These are phyloP conservation scores for Bostrychus sinensis DNA, from an alignment of 2,113 vertebrate genomes.

Conservation along the genomic window DNA sequence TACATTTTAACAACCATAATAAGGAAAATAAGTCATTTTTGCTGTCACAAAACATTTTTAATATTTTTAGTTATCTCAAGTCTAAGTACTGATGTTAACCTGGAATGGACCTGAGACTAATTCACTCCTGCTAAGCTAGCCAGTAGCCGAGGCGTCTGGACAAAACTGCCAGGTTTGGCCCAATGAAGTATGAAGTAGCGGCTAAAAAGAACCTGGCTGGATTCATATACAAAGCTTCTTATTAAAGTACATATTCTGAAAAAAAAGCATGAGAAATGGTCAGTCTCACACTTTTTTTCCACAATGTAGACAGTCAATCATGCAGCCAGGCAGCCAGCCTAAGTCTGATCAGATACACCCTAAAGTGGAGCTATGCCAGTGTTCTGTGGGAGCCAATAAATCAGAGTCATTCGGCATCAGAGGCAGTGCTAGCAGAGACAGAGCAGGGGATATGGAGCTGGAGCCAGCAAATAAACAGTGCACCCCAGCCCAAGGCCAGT, in stretches of 20 bases:
- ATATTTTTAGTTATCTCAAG: not conserved
- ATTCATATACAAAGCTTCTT: constrained; percentile 23
- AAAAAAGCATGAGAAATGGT: constrained; percentile 5
- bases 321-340: constrained; percentile 15
- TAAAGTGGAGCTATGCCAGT: constrained; percentile 57
- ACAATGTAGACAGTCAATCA: constrained; percentile 38
- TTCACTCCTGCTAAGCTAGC: constrained; percentile 53
- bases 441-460: constrained; percentile 61
- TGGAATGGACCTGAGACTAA: constrained; percentile 54
- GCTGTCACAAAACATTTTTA: no score
- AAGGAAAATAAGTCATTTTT: no score
- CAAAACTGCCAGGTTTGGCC: constrained; percentile 26
- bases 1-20: no score
- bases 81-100: constrained; percentile 23
- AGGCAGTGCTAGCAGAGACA: constrained; percentile 50
- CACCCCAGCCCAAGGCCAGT: constrained; percentile 60
- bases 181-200: constrained; percentile 25
- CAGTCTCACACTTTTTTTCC: constrained; percentile 23
- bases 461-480: constrained; percentile 74
- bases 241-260: constrained; percentile 31
- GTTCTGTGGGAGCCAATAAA: constrained; percentile 65
- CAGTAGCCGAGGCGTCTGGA: constrained; percentile 48
- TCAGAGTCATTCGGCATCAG: constrained; percentile 67
- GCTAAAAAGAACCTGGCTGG: constrained; percentile 18
- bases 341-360: constrained; percentile 56